Conservation (phyloP, 2,113 vertebrate genomes). For the Anolis carolinensis region DNA sequence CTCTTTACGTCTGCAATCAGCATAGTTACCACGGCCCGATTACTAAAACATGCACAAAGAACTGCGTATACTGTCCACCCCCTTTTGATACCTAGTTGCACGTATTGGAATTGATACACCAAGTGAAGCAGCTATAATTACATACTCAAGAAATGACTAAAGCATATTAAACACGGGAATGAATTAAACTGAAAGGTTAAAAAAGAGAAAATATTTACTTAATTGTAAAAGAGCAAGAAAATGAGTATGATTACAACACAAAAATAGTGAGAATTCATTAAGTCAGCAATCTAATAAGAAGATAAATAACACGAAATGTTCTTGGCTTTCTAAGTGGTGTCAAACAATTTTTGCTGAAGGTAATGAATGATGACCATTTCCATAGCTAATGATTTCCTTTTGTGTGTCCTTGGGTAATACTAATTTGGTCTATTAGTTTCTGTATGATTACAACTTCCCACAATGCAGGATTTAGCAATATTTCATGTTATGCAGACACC, state of each 20-base stretch:
- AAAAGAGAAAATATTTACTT: neutral
- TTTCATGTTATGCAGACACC: neutral
- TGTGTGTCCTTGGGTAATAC: neutral
- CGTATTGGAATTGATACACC: neutral
- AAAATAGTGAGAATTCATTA: neutral
- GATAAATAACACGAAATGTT: neutral
- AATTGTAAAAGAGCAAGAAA: neutral
- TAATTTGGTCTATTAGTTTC: conserved; percentile 20
- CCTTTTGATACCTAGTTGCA: neutral
- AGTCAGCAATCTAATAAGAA: neutral
- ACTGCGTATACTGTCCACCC: neutral
- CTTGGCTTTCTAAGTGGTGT: conserved; percentile 19
- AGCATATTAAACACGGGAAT: neutral
- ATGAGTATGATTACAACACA: neutral
- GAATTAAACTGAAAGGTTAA: neutral
- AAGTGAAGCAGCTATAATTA: neutral
- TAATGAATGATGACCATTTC: conserved; percentile 15
- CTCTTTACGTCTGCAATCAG: neutral
- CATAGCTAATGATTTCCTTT: conserved; percentile 5
- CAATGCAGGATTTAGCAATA: neutral
- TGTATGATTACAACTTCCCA: neutral
- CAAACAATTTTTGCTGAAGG: conserved; percentile 2
- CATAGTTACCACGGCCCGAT: neutral
- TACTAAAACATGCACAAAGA: neutral
- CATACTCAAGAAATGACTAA: neutral